Evolutionary conservation across 2,797 vertebrate species (phyloP).

Genomic region (Ceryle rudis): DNA sequence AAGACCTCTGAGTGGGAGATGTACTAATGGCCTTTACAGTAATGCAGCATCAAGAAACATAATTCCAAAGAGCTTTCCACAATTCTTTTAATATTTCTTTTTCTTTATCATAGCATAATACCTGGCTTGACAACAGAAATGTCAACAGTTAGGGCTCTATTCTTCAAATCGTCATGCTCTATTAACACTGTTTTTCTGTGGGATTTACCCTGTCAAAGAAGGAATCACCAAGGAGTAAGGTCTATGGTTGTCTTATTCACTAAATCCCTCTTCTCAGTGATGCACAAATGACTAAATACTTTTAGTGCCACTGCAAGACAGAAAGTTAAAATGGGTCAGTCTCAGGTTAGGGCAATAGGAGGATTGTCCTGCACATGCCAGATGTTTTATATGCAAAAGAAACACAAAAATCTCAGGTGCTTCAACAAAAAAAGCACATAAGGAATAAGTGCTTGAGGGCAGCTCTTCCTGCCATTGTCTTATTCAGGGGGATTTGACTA

Average conservation of each 20-base stretch:
- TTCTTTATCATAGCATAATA: constrained; percentile 72
- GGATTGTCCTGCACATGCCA: constrained; percentile 4
- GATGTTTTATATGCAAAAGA: constrained; percentile 16
- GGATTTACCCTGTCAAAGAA: constrained; percentile 78
- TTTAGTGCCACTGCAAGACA: constrained; percentile 57
- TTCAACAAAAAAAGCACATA: neutral
- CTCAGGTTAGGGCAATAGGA: neutral
- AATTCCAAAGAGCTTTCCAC: constrained; percentile 62
- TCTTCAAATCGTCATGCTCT: constrained; percentile 78
- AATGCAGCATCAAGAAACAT: constrained; percentile 71
- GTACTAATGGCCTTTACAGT: constrained; percentile 63
- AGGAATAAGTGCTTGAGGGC: neutral
- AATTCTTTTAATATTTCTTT: constrained; percentile 72
- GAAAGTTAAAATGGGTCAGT: constrained; percentile 62
- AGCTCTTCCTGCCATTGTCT: neutral
- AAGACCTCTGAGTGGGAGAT: constrained; percentile 56
- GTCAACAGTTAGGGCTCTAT: constrained; percentile 74
- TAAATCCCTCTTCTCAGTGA: constrained; percentile 76
- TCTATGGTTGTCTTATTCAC: constrained; percentile 73
- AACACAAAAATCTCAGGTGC: neutral
- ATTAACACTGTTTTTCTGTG: constrained; percentile 76
- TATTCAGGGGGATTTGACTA: neutral
- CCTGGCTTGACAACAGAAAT: constrained; percentile 77
- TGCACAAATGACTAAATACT: constrained; percentile 76
- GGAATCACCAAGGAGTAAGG: constrained; percentile 75